Base-by-base conservation (phyloP, 2,113 vertebrate genomes). In the Megatriorchis doriae region DNA sequence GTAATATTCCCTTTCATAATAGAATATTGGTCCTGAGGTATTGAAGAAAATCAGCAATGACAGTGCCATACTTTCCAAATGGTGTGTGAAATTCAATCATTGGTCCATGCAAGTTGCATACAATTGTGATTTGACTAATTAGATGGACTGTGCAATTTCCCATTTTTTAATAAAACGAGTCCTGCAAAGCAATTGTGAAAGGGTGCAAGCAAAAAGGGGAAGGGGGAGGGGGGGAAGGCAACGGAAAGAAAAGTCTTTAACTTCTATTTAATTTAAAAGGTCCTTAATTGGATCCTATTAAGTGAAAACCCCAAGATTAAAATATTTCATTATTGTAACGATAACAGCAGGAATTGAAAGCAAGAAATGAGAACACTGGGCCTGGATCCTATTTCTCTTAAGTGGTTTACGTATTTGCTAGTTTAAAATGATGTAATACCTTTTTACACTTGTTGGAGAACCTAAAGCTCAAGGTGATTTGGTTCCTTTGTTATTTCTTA, bases 21-120 rank as follows among this genome's bases (percentile, higher is more conserved):
- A 93, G 93, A 98, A 96, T 83, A 66, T 92, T 81, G 40, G 31
- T 88, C 17, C 82, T 81, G 90, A 94, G 88, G 80, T 91, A 81
- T 34, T 96, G 71, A 95, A 94, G 86, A 91, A 81, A 73, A 62
- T 84, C 95, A 90, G 7, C 79, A 36, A 47, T 18, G 68, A 71
- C 82, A 38, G 70, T 78, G 61, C 93, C 82, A 15, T 95, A 34
- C 96, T 94, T 94, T 81, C 91, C 96, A 97, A 98, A 98, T 97
- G 97, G 95, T 87, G 96, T 98, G 96, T 98, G 98, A 98, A 98
- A 98, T 98, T 90, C 97, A 97, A 32, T 92, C 71, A 71, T 9
- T 92, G 96, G 88, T 74, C 94, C 90, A 13, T 73, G 95, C 91
- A 96, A 94, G 96, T 93, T 94, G 68, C 90, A 78, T 75, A 66